phyloP scores from a whole-genome alignment of 2,888 invertebrate species.

The Gandaritis pyraliata region DNA sequence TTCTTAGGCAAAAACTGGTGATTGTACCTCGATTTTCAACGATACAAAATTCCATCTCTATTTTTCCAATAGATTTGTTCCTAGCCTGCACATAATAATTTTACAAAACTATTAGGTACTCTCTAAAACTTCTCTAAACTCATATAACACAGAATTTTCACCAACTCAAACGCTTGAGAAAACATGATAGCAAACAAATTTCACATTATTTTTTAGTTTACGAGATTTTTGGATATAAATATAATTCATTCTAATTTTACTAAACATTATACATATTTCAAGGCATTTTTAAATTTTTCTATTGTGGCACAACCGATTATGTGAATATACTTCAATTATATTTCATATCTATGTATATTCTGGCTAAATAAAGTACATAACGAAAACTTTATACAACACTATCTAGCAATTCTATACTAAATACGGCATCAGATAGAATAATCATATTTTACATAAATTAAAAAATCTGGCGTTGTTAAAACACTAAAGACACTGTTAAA shows the following conservation, averaged over 20 bases:
- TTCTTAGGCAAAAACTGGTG: no score
- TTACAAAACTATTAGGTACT: no score
- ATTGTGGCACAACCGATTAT: background rate
- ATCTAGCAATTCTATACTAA: constrained; percentile 2
- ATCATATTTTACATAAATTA: background rate
- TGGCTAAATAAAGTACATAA: background rate
- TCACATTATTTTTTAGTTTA: no score
- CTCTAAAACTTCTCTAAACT: no score
- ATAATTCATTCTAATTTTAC: background rate
- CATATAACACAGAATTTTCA: no score
- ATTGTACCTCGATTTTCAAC: no score
- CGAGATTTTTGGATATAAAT: background rate
- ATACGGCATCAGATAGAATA: background rate
- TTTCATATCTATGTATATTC: background rate
- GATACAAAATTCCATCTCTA: no score
- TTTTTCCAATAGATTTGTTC: no score
- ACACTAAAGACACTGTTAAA: background rate
- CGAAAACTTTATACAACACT: background rate
- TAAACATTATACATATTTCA: background rate
- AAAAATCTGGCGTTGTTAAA: background rate
- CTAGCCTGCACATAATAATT: no score
- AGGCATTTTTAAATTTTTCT: constrained; percentile 1
- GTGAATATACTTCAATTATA: no score
- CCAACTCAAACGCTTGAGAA: no score
- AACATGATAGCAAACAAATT: no score